Base-by-base conservation (phyloP, 2,888 invertebrate genomes). In the Nezara viridula region DNA sequence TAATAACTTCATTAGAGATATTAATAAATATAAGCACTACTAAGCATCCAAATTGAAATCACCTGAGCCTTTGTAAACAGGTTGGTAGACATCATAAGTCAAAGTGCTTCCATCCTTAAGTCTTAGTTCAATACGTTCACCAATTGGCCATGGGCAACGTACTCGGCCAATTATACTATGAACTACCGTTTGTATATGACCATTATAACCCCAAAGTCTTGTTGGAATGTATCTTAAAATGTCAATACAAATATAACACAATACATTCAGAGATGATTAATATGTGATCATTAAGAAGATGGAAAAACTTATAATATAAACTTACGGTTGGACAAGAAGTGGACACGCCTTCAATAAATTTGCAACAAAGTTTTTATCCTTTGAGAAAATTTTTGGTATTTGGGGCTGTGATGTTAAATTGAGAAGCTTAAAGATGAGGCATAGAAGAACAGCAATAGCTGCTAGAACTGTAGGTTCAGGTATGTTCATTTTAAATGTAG, bases 131-230 rank as follows among this genome's bases (percentile, higher is more conserved):
- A 97, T 95, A 89, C 98, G 94, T 92, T 96, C 96, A 47, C 98
- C 98, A 91, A 96, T 95, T 0, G 97, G 97, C 96, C 97, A 96
- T 88, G 98, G 98, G 92, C 98, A 97, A 90, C 96, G 95, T 44
- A 98, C 96, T 89, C 98, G 95, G 44, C 97, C 97, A 90, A 97
- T 96, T 91, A 97, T 94, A 92, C 98, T 98, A 93, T 98, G 98
- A 88, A 98, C 94, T 90, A 98, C 96, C 2, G 98, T 98, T 93
- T 98, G 98, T 37, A 98, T 95, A 93, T 98, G 98, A 21, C 98
- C 98, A 93, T 98, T 98, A 93, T 97, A 98, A 90, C 98, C 98
- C 98, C 98, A 98, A 91, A 98, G 93, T 91, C 97, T 94, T 87
- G 98, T 97, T 87, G 98, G 98, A 91, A 96, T 94, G 93, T 98